Evolutionary conservation across 2,113 vertebrate species (phyloP), one percentile per base, ranked within the genome.

Genomic region (Meles meles): DNA sequence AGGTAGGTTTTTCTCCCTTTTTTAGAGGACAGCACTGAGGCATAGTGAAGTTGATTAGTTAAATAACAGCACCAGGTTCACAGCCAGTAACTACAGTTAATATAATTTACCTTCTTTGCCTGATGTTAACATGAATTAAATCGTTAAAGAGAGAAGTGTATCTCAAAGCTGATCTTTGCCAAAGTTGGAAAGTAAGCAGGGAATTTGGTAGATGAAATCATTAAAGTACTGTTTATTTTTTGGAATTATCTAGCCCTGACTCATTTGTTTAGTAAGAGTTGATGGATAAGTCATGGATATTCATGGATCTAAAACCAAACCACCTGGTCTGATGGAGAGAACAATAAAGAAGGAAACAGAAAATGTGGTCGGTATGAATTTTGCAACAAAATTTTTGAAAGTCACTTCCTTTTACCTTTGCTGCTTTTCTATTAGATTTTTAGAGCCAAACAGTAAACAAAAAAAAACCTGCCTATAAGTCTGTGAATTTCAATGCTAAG

Each of bases 381-480:
- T 94, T 57, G 39, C 34, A 87, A 74, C 1, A 80, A 47, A 44
- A 67, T 85, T n/a, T 67, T 67, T 20, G 5, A 79, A 67, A 83
- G 1, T 52, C 12, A 69, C 1, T 20, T 42, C 17, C 14, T 0
- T 92, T 92, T 6, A 76, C 31, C 11, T 74, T 88, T 67, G 5
- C 25, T 77, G 10, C 6, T 59, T 3, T 27, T 89, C 7, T n/a
- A 17, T 57, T 93, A 13, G 91, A 5, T n/a, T 47, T 55, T 92
- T 86, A 61, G 17, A 90, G 0, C 4, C 15, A 39, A 63, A 2
- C 17, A 47, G 34, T 29, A 52, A 31, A 25, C 3, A 15, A 34
- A 3, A 61, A 0, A 29, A 0, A 14, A 14, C 0, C 5, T 79
- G 0, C 23, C 9, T 42, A 20, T 86, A 42, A 69, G 4, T 47